Evolutionary conservation across 2,797 vertebrate genomes (phyloP).

Genomic region (Anas georgica): DNA sequence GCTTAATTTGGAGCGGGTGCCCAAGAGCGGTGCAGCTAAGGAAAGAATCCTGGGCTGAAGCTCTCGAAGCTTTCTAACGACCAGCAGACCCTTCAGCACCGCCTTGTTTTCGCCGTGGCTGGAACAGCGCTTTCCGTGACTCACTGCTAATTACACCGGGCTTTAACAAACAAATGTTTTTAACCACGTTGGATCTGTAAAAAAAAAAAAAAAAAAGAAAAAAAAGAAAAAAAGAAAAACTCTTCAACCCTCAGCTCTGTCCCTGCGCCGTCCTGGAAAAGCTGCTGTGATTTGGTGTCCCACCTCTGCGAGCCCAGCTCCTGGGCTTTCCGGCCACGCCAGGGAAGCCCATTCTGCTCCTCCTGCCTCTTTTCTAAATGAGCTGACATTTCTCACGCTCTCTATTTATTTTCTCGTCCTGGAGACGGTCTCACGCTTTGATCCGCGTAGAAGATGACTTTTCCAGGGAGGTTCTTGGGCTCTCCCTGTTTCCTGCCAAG

Average conservation of each 20-base stretch:
- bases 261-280: background rate
- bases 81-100: background rate
- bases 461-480: background rate
- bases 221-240: background rate
- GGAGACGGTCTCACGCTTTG: background rate
- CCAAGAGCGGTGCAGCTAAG: conserved; percentile 44
- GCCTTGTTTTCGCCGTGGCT: conserved; percentile 3
- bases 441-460: background rate
- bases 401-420: background rate
- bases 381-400: background rate
- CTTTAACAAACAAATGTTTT: conserved; percentile 8
- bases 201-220: background rate
- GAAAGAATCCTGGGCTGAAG: conserved; percentile 30
- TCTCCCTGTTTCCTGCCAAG: background rate
- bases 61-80: background rate
- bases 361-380: background rate
- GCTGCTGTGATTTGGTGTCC: background rate
- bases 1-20: conserved; percentile 29
- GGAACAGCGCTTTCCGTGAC: background rate
- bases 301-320: background rate
- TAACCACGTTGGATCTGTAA: background rate
- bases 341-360: background rate
- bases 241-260: background rate
- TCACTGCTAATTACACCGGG: background rate
- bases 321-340: fast-evolving